These are phyloP conservation scores for Troides aeacus DNA, from an alignment of 2,888 invertebrate genomes.

Conservation along the genomic window DNA sequence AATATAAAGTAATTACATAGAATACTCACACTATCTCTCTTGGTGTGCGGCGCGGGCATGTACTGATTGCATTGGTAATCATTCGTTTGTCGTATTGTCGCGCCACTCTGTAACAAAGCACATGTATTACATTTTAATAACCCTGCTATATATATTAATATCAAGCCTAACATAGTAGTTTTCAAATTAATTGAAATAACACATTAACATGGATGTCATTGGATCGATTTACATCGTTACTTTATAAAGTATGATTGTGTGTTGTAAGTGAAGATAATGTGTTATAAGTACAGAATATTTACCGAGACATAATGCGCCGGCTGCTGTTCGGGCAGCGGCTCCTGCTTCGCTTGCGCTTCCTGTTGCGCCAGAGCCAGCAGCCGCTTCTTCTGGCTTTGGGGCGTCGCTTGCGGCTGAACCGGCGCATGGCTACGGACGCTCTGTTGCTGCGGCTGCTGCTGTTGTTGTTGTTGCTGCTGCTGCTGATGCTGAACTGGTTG, in stretches of 20 bases:
- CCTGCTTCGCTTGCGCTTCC: slow-evolving; percentile 77
- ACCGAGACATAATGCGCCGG: slow-evolving; percentile 50
- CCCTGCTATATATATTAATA: too few relatives aligned
- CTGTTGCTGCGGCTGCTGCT: slow-evolving; percentile 33
- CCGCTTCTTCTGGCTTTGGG: slow-evolving; percentile 93
- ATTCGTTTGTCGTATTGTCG: slow-evolving; percentile 62
- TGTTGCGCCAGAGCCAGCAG: slow-evolving; percentile 89
- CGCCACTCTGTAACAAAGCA: slow-evolving; percentile 52
- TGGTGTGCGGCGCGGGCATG: slow-evolving; percentile 66
- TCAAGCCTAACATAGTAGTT: too few relatives aligned
- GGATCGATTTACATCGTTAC: too few relatives aligned
- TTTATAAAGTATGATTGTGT: too few relatives aligned
- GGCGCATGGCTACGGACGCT: slow-evolving; percentile 32
- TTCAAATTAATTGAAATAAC: too few relatives aligned
- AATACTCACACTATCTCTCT: slow-evolving; percentile 71
- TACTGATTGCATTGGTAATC: slow-evolving; percentile 76
- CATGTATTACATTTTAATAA: background rate
- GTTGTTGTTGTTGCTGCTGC: slow-evolving; percentile 38
- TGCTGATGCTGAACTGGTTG: slow-evolving; percentile 34
- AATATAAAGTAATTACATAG: background rate
- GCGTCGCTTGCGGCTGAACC: slow-evolving; percentile 63
- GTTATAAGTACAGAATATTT: background rate
- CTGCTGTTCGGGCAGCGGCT: slow-evolving; percentile 75
- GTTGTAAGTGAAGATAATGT: too few relatives aligned
- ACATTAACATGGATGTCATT: too few relatives aligned